A percentile compares a stretch with the other conserved stretches of the same genome.
Conservation (phyloP, 2,888 invertebrate species). For the Stomorhina lunata region DNA sequence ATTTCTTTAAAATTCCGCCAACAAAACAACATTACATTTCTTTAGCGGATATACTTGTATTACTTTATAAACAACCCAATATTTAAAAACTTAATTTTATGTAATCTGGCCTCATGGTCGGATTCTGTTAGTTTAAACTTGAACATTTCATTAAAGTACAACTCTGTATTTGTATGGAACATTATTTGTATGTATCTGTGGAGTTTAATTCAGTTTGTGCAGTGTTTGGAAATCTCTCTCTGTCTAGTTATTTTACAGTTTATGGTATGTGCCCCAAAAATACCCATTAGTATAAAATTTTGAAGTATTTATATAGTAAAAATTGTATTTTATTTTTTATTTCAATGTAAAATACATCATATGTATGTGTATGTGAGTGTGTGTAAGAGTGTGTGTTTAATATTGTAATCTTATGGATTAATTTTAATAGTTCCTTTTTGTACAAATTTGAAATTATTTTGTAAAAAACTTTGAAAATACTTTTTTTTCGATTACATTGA, state of each 20-base stretch:
- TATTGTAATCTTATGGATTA: constrained; percentile 60
- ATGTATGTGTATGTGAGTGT: neutral
- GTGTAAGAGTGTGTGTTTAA: constrained; percentile 23
- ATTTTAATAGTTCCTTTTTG: constrained; percentile 58
- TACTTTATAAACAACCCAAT: too few relatives aligned
- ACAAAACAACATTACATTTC: too few relatives aligned
- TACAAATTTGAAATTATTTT: constrained; percentile 37
- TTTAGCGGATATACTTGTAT: too few relatives aligned
- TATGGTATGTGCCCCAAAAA: neutral
- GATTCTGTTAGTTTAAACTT: too few relatives aligned
- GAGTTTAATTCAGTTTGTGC: neutral
- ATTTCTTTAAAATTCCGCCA: too few relatives aligned
- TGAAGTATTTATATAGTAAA: neutral
- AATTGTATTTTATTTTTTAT: constrained; percentile 10
- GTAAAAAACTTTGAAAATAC: constrained; percentile 42
- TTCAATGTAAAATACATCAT: neutral
- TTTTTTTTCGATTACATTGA: constrained; percentile 25
- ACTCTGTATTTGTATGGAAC: neutral
- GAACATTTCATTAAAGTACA: neutral
- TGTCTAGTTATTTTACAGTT: neutral
- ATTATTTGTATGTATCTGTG: neutral
- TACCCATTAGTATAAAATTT: neutral
- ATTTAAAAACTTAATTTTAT: too few relatives aligned
- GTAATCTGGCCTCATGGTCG: too few relatives aligned
- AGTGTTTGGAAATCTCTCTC: neutral